Conservation (phyloP, 1,140 invertebrate species). For the Neotoxoptera formosana region DNA sequence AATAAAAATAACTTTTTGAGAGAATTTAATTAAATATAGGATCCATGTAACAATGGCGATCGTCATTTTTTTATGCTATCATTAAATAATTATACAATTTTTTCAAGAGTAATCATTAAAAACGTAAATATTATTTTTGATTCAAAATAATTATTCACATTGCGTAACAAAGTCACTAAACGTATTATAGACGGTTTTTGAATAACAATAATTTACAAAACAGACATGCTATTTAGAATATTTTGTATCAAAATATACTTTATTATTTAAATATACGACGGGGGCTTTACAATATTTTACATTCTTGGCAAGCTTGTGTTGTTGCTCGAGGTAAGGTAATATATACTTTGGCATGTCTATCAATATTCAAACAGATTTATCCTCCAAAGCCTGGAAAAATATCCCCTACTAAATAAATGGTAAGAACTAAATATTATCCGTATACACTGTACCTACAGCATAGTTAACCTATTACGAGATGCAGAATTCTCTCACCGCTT, state of each 20-base stretch:
- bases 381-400: background rate
- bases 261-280: conserved; percentile 19
- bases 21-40: background rate
- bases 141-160: background rate
- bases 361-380: conserved; percentile 16
- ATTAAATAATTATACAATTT: background rate
- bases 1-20: background rate
- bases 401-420: background rate
- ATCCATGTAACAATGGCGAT: background rate
- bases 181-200: background rate
- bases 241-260: conserved; percentile 35
- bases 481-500: background rate
- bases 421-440: conserved; percentile 25
- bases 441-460: background rate
- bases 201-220: conserved; percentile 18
- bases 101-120: background rate
- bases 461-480: background rate
- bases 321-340: background rate
- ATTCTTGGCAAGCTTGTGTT: conserved; percentile 33
- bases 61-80: background rate
- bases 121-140: background rate
- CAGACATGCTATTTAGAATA: background rate
- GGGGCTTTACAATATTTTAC: conserved; percentile 7
- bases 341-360: conserved; percentile 22
- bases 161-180: background rate